phyloP scores from a whole-genome alignment of 2,797 vertebrate genomes.

The Sebastes melanostomus region DNA sequence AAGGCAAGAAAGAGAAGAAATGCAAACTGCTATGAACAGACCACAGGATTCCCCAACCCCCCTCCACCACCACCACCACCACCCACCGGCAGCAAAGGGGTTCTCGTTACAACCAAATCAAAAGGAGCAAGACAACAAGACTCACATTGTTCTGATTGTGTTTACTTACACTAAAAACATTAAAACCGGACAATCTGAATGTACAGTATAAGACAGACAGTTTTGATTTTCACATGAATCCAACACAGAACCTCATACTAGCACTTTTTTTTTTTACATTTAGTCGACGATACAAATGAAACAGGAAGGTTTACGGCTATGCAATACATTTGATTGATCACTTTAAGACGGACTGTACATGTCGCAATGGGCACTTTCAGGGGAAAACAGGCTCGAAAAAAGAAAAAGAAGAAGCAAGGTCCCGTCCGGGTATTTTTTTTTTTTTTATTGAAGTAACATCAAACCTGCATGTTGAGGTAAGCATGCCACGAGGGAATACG shows the following conservation, averaged over 20 bases:
- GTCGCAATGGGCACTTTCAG: slow-evolving; percentile 76
- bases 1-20: slow-evolving; percentile 91
- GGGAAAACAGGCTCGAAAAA: slow-evolving; percentile 55
- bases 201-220: slow-evolving; percentile 76
- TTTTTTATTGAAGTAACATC: slow-evolving; percentile 86
- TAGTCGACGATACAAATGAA: slow-evolving; percentile 74
- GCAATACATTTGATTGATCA: slow-evolving; percentile 74
- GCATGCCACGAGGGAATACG: slow-evolving; percentile 89
- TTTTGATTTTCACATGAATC: slow-evolving; percentile 76
- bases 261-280: slow-evolving; percentile 59
- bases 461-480: slow-evolving; percentile 92
- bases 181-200: slow-evolving; percentile 72
- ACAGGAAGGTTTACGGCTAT: slow-evolving; percentile 75
- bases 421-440: slow-evolving; percentile 45
- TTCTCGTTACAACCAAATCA: slow-evolving; percentile 93
- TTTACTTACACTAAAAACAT: slow-evolving; percentile 80
- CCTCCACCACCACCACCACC: background rate
- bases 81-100: slow-evolving; percentile 82
- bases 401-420: slow-evolving; percentile 51
- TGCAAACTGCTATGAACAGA: slow-evolving; percentile 94
- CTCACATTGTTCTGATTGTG: slow-evolving; percentile 79
- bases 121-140: slow-evolving; percentile 81
- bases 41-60: slow-evolving; percentile 81
- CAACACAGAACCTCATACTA: slow-evolving; percentile 72
- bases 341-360: slow-evolving; percentile 78